A percentile compares a stretch with the other conserved stretches of the same genome.
Evolutionary conservation across 2,797 vertebrate species (phyloP).

Genomic region (Psittacula derbiana): DNA sequence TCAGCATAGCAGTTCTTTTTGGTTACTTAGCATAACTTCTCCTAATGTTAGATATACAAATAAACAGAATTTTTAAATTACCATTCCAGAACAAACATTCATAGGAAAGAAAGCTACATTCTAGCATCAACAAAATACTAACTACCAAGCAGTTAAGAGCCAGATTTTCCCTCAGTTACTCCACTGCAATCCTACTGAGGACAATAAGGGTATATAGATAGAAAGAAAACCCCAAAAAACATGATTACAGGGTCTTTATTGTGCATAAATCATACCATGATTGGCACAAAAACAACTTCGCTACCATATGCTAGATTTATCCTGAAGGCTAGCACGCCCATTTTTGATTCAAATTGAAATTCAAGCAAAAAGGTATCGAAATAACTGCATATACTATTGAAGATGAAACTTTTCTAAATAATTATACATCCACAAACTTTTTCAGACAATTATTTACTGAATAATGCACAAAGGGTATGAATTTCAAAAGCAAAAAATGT

Average conservation of each 20-base stretch:
- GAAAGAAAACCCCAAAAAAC: not conserved
- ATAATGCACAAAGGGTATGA: slow-evolving; percentile 62
- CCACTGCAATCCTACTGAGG: not conserved
- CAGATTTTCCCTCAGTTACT: not conserved
- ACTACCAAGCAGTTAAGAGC: not conserved
- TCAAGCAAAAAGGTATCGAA: slow-evolving; percentile 50
- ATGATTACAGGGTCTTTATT: not conserved
- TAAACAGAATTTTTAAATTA: not conserved
- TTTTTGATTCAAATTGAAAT: slow-evolving; percentile 4
- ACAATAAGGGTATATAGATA: not conserved
- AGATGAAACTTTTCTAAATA: slow-evolving; percentile 36
- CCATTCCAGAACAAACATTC: not conserved
- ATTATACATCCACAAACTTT: slow-evolving; percentile 46
- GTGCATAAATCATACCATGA: slow-evolving; percentile 17
- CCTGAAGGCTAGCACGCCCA: slow-evolving; percentile 29
- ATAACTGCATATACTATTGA: slow-evolving; percentile 16
- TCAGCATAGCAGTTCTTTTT: not conserved
- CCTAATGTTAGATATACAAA: not conserved
- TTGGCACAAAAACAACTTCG: not conserved
- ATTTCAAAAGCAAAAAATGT: slow-evolving; percentile 51
- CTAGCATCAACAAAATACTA: not conserved
- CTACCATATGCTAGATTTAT: slow-evolving; percentile 1
- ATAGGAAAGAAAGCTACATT: not conserved
- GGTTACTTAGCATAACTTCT: not conserved
- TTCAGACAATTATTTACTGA: slow-evolving; percentile 60